Evolutionary conservation across 2,888 invertebrate species (phyloP), one percentile per base, ranked within the genome.

Genomic region (Thymelicus acteon): DNA sequence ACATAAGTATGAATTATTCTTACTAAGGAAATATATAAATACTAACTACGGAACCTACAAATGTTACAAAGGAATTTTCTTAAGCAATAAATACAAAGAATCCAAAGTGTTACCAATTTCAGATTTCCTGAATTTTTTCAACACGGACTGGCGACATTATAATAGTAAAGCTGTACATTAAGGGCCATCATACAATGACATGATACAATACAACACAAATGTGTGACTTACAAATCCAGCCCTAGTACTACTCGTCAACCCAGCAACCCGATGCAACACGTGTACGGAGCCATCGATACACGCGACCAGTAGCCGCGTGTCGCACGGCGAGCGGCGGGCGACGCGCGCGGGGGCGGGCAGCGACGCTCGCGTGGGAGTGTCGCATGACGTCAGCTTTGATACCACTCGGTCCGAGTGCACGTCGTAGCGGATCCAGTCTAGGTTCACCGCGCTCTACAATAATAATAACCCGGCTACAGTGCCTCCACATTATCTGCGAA

Each of bases 211-310:
- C 19, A 19, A 19, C 19, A 31, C 1, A 60, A 37, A 2, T 47
- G 15, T 44, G 19, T 19, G 13, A 94, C 96, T 95, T 89, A 98
- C 98, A 92, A 98, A 97, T 69, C 97, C 96, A 69, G 97, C 96
- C 86, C 97, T 96, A 5, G 96, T 95, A 19, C 96, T 95, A 82
- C 96, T 96, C 6, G 97, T 97, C 0, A 96, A 94, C 60, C 97
- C 97, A 74, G 96, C 95, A 39, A 94, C 92, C 72, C 96, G 95
- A 90, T 98, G 97, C 78, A 97, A 95, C 37, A 98, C 90, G 54
- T 97, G 97, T 73, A 98, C 88, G 4, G 97, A 96, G 6, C 97
- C 97, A 90, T 98, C 98, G 63, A 97, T 96, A 81, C 98, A 98
- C 8, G 97, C 97, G 60, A 97, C 88, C 39, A 98, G 90, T 8